Evolutionary conservation across 2,113 vertebrate genomes (phyloP).

Genomic region (Herpetotheres cachinnans): DNA sequence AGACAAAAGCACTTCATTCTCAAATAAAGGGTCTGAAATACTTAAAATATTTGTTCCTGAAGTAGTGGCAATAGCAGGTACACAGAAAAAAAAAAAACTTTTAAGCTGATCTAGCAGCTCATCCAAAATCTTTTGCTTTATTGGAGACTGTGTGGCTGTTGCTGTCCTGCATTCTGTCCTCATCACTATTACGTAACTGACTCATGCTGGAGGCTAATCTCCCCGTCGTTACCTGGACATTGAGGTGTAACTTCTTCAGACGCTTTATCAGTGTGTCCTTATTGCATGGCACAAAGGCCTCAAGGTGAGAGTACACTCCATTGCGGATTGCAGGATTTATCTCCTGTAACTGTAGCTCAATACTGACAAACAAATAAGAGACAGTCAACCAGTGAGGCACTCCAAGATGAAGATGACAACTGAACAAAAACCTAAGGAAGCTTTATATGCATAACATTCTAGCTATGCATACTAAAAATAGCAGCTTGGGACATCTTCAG

Average conservation of each 20-base stretch:
- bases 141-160: background rate
- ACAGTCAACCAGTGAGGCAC: background rate
- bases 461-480: background rate
- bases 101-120: background rate
- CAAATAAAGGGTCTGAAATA: background rate
- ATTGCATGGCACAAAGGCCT: constrained; percentile 97
- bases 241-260: constrained; percentile 96
- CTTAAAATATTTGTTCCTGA: background rate
- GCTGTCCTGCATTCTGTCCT: background rate
- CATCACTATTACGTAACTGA: rapidly evolving
- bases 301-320: constrained; percentile 90
- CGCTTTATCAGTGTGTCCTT: constrained; percentile 96
- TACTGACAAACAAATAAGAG: constrained; percentile 76
- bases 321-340: constrained; percentile 80
- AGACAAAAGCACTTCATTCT: background rate
- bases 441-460: background rate
- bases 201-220: background rate
- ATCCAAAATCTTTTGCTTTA: background rate
- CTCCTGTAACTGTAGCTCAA: constrained; percentile 95
- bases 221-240: constrained; percentile 83
- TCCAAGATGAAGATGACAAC: background rate
- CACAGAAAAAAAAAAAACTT: background rate
- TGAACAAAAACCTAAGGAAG: background rate
- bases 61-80: background rate
- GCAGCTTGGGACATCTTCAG: background rate